Base-by-base conservation (phyloP, 2,113 vertebrate species). In the Onychorhynchus coronatus region DNA sequence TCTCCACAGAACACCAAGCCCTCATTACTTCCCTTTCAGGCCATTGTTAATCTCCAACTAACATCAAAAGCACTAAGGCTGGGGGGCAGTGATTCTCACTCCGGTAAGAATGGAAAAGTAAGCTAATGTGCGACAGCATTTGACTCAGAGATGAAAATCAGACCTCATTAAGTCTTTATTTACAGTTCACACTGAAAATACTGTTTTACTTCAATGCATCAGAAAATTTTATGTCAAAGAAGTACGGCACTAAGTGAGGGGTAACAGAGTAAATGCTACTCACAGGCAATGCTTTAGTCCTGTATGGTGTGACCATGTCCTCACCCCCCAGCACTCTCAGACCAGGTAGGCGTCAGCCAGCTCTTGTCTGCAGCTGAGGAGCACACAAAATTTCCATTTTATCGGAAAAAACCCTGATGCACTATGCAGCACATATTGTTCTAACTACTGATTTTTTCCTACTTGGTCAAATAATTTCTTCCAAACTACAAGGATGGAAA, bases 81-180 rank as follows among this genome's bases (percentile, higher is more conserved):
- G 67, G 82, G 52, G 81, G 82, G 62, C 75, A 92, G 31, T 61
- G 35, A 90, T 90, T 91, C 75, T 68, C 49, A 76, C 50, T 90
- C 82, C 78, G 18, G 63, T 66, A 85, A 94, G 92, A 92, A 85
- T 50, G 72, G 58, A 86, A 42, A 90, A 90, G 46, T 33, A 85
- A 96, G 82, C 23, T 90, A 76, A 93, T 82, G 49, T 88, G 81
- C 92, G 92, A 89, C 47, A 81, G 77, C 19, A 44, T 78, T 75
- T 89, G 85, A 49, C 85, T 93, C 85, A 82, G 85, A 95, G 68
- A 90, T 58, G 75, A 93, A 96, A 94, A 94, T 85, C 66, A 94
- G 88, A 61, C 49, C 85, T 94, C 82, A 88, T 96, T 95, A 94
- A 91, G 62, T 92, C 71, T 90, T 91, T 65, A 76, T 79, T 93